Base-by-base conservation (phyloP, 2,797 vertebrate species). In the Crenichthys baileyi region DNA sequence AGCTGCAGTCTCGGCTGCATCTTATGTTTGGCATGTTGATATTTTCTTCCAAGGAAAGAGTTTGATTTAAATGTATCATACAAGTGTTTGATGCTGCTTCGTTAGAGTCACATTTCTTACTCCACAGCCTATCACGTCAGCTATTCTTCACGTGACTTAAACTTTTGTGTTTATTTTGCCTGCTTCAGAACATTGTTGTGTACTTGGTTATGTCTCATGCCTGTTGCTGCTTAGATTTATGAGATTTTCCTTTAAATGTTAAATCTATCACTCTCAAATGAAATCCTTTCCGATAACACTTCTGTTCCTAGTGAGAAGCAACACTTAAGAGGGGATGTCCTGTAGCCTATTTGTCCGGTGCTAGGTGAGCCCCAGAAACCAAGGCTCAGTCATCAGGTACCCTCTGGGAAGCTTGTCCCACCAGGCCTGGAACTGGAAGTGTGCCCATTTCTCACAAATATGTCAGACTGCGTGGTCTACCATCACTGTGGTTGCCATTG, bases 121-220 rank as follows among this genome's bases (percentile, higher is more conserved):
- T 73, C 7, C 20, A 36, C 44, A 70, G 13, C 29, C 50, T 26
- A 41, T 46, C 53, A 22, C 71, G 20, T 20, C 72, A 48, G 56
- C 36, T 53, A 56, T 13, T 78, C 29, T 41, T 76, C 20, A 20
- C 55, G 29, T 50, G 51, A 67, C 22, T 22, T 36, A 53, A 63
- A 72, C 82, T 39, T 77, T 70, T 18, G 65, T 2, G 22, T 70
- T 55, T 24, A 68, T 70, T 63, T 73, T 73, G 26, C 26, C 51
- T 18, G 63, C 8, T 31, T 76, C 55, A 46, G 22, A 65, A 18
- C 26, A 26, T 74, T 79, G 20, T 65, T 9, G 18, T 71, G 31
- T 55, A 56, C 24, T 58, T 15, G 29, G 56, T 78, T 78, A 71
- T 5, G 24, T 73, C 58, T 68, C 41, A 65, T 70, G 56, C 58